Percentiles rank a stretch among this genome's conserved stretches.
Conservation (phyloP, 2,888 invertebrate species). For the Caenorhabditis plicata region DNA sequence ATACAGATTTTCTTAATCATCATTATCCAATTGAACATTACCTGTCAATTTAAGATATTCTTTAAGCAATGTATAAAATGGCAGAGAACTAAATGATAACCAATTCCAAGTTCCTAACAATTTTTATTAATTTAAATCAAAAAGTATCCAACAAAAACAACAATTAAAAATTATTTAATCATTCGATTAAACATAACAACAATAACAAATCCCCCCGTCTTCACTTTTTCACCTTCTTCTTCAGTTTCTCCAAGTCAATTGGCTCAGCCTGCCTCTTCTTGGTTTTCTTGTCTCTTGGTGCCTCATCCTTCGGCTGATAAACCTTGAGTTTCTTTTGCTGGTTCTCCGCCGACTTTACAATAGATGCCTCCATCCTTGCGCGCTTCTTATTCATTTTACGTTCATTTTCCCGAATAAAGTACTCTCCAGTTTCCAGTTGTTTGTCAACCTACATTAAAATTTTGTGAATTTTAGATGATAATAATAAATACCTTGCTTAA, state of each 20-base stretch:
- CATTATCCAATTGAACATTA: too few species aligned
- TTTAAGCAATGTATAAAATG: too few species aligned
- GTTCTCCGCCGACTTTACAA: conserved; percentile 29
- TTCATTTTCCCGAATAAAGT: conserved; percentile 80
- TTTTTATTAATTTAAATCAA: too few species aligned
- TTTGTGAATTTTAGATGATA: neutral
- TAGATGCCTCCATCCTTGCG: conserved; percentile 29
- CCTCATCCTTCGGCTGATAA: conserved; percentile 37
- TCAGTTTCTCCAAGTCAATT: conserved; percentile 48
- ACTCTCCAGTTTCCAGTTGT: conserved; percentile 90
- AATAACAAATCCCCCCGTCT: conserved; percentile 8
- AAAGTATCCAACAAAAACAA: conserved; percentile 7
- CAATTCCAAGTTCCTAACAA: too few species aligned
- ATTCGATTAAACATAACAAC: conserved; percentile 5
- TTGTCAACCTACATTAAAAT: conserved; percentile 70
- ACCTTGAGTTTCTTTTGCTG: conserved; percentile 42
- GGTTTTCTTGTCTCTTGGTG: conserved; percentile 32
- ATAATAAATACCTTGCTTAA: conserved; percentile 77
- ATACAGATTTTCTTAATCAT: too few species aligned
- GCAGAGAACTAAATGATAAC: too few species aligned
- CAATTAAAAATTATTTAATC: conserved; percentile 4
- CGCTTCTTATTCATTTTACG: conserved; percentile 43
- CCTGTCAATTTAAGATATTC: too few species aligned
- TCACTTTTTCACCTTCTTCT: conserved; percentile 45
- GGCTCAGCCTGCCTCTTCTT: conserved; percentile 32